A percentile compares a stretch with the other conserved stretches of the same genome.
Evolutionary conservation across 2,113 vertebrate genomes (phyloP).

Genomic region (Serinus canaria): DNA sequence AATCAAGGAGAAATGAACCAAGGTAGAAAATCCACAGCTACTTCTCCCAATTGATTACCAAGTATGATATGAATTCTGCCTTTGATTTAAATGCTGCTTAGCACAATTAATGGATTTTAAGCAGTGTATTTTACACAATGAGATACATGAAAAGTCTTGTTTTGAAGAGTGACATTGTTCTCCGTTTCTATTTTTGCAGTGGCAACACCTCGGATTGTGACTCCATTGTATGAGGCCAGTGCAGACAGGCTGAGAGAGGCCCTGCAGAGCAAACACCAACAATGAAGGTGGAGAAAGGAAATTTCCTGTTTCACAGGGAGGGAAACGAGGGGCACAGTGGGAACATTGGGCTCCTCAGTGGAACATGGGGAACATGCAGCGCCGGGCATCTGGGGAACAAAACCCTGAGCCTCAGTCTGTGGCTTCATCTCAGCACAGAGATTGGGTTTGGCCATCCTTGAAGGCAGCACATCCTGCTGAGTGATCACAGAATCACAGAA

Average conservation of each 20-base stretch:
- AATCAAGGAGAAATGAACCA: not conserved
- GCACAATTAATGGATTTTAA: not conserved
- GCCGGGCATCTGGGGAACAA: fast-evolving
- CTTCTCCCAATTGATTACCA: not conserved
- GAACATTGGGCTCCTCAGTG: fast-evolving
- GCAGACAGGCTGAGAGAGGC: not conserved
- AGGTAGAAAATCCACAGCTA: not conserved
- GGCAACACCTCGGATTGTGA: not conserved
- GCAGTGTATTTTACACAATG: not conserved
- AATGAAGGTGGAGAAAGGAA: slow-evolving; percentile 32
- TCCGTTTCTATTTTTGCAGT: not conserved
- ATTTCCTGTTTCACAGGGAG: not conserved
- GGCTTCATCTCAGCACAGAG: not conserved
- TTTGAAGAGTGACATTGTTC: slow-evolving; percentile 35
- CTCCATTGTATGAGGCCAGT: not conserved
- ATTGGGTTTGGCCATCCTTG: not conserved
- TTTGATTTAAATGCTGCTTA: slow-evolving; percentile 39
- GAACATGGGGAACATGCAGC: not conserved
- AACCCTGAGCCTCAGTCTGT: not conserved
- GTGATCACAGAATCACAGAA: not conserved
- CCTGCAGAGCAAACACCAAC: not conserved
- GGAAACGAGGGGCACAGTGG: not conserved
- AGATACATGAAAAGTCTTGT: not conserved
- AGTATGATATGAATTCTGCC: not conserved
- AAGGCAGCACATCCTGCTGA: not conserved